These are phyloP conservation scores for Sipha flava DNA, from an alignment of 1,140 invertebrate species.

Conservation along the genomic window DNA sequence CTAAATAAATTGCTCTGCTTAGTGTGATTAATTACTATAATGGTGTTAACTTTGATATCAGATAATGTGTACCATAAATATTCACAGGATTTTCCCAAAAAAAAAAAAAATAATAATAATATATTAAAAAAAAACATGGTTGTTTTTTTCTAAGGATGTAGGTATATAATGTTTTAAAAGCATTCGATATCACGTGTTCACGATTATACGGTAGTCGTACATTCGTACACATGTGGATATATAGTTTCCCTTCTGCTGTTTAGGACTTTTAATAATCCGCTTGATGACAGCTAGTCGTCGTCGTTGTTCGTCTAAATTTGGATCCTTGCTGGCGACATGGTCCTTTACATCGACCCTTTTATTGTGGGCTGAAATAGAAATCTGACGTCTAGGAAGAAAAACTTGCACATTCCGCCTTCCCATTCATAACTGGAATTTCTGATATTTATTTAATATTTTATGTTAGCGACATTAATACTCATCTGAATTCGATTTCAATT, in stretches of 20 bases:
- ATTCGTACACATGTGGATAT: conserved; percentile 1
- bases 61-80: not conserved
- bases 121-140: not conserved
- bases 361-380: conserved; percentile 28
- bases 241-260: conserved; percentile 24
- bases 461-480: too few relatives aligned
- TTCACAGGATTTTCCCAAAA: not conserved
- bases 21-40: not conserved
- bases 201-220: conserved; percentile 14
- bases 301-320: conserved; percentile 23
- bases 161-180: not conserved
- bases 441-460: not conserved
- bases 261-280: conserved; percentile 32
- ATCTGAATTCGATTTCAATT: too few relatives aligned
- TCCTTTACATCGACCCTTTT: conserved; percentile 21
- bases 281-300: conserved; percentile 26
- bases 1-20: not conserved
- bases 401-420: not conserved
- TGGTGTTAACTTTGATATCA: not conserved
- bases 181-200: not conserved
- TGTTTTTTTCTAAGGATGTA: not conserved
- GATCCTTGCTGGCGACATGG: not conserved
- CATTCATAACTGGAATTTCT: not conserved
- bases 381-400: not conserved
- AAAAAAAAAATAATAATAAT: not conserved